Base-by-base conservation (phyloP, 2,113 vertebrate genomes). In the Tachycineta bicolor region DNA sequence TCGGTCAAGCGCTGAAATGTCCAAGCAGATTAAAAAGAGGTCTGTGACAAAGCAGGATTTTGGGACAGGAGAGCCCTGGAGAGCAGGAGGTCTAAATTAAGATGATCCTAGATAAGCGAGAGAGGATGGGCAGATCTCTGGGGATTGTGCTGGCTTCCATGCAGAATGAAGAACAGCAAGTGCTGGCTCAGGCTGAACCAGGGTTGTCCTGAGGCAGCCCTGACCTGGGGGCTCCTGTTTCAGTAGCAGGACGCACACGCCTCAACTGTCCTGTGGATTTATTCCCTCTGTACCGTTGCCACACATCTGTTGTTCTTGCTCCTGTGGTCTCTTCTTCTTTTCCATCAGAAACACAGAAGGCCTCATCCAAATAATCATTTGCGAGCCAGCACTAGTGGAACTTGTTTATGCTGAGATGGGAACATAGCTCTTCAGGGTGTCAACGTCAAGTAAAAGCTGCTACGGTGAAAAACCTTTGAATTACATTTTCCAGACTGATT, bases 401-500 rank as follows among this genome's bases (percentile, higher is more conserved):
- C 1, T 2, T 39, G 14, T 50, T 93, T 63, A 58, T 93, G 46
- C 81, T 83, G 79, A 67, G 71, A 50, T 34, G n/a, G 64, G 52
- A 86, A 47, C 21, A 33, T 43, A 49, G 49, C 41, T 75, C 75
- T 95, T 91, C 26, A 50, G 67, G 53, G 41, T 90, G 28, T 79
- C 81, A 80, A 34, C 34, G 67, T 52, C 28, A 67, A 87, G 37
- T 21, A 41, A 67, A 55, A 65, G 47, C 52, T 69, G 47, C 39
- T 85, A 5, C 3, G 4, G 41, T 24, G 53, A 43, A 88, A 69
- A 77, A 65, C 63, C 83, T 87, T 19, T 22, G 33, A 75, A 81
- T 89, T 95, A 65, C 11, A 4, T 89, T 94, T 94, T 94, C 56
- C 50, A 44, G 18, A 33, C 60, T 46, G 47, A 63, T 91, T 91